Percentiles rank a stretch among this genome's conserved stretches.
Evolutionary conservation across 1,140 invertebrate genomes (phyloP).

Genomic region (Drosophila watanabei): DNA sequence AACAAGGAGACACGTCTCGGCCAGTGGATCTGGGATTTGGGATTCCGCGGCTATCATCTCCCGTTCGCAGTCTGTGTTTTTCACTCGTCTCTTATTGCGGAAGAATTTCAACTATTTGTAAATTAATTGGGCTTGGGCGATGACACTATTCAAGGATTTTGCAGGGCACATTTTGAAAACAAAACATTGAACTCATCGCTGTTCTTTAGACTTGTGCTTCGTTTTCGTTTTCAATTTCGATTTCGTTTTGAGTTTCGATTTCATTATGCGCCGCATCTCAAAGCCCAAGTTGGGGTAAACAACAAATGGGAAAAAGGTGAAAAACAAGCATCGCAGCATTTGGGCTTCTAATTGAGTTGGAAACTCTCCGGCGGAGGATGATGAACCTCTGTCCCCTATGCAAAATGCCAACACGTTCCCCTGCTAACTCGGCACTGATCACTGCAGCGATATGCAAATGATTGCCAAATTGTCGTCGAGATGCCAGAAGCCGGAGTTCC

Average conservation of each 20-base stretch:
- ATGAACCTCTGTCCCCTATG: conserved; percentile 27
- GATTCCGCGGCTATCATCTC: conserved; percentile 32
- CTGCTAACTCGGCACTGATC: conserved; percentile 47
- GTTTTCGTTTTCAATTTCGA: conserved; percentile 29
- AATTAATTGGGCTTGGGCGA: conserved; percentile 52
- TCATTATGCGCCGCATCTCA: conserved; percentile 61
- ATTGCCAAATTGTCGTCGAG: conserved; percentile 72
- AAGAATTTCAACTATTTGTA: conserved; percentile 81
- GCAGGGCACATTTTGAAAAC: conserved; percentile 65
- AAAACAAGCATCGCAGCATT: conserved; percentile 38
- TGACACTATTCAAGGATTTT: conserved; percentile 80
- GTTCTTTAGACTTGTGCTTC: background rate
- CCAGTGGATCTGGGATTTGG: conserved; percentile 27
- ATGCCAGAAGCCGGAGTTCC: conserved; percentile 19
- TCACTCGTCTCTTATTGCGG: conserved; percentile 60
- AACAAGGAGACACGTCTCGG: conserved; percentile 61
- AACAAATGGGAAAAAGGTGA: conserved; percentile 22
- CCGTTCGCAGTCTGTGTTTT: conserved; percentile 27
- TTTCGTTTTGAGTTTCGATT: conserved; percentile 40
- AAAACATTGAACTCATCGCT: conserved; percentile 74
- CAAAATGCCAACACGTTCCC: conserved; percentile 75
- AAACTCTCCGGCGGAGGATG: conserved; percentile 22
- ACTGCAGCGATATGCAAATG: conserved; percentile 72
- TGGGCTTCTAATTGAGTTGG: conserved; percentile 62
- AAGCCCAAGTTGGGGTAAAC: conserved; percentile 32